Percentiles rank a stretch among this genome's conserved stretches.
Evolutionary conservation across 2,797 vertebrate species (phyloP).

Genomic region (Pelochelys cantorii): DNA sequence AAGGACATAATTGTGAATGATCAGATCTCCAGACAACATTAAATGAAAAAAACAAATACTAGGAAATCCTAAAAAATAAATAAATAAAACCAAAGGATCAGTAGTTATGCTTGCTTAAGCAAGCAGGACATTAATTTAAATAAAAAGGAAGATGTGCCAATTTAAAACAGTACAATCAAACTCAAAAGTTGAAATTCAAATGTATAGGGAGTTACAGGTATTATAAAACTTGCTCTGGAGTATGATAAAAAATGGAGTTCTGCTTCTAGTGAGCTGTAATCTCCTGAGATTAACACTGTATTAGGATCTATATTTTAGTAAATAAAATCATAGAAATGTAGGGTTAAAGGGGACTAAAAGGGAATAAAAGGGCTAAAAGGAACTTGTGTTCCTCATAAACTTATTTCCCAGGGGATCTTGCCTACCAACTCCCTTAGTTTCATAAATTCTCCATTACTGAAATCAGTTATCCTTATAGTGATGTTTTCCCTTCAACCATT

Average conservation of each 20-base stretch:
- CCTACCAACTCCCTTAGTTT: too few species aligned
- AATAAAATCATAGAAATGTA: conserved; percentile 18
- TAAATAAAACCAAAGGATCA: neutral
- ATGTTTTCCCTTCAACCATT: too few species aligned
- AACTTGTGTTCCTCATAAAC: too few species aligned
- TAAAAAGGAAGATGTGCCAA: neutral
- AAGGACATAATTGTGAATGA: neutral
- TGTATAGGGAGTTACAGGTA: conserved; percentile 4
- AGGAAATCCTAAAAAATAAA: neutral
- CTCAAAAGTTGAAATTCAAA: neutral
- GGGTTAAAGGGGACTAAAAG: neutral
- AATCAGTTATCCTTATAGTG: too few species aligned
- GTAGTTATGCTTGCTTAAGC: neutral
- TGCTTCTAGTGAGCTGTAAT: neutral
- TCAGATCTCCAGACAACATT: neutral
- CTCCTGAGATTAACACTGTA: neutral
- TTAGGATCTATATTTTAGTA: neutral
- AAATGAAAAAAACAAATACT: neutral
- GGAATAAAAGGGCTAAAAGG: too few species aligned
- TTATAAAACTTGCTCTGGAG: neutral
- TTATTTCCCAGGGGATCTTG: too few species aligned
- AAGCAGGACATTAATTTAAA: neutral
- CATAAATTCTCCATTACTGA: too few species aligned
- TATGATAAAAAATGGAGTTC: neutral
- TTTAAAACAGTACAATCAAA: neutral